Conservation (phyloP, 2,113 vertebrate genomes). For the Oceanodroma tethys region DNA sequence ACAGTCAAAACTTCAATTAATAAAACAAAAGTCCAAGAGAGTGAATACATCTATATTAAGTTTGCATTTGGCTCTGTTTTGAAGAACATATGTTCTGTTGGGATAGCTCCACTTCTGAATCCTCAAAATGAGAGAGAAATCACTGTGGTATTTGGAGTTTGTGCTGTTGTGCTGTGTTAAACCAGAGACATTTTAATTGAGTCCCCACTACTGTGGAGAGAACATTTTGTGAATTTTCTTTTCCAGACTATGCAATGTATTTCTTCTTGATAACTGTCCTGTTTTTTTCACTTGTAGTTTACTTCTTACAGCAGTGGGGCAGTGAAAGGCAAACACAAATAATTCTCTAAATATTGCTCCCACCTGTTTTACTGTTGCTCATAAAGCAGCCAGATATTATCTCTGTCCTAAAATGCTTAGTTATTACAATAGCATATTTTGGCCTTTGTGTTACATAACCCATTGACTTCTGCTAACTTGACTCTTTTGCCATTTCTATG, state of each 20-base stretch:
- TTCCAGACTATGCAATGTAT: not conserved
- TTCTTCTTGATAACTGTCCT: not conserved
- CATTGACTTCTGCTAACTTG: not conserved
- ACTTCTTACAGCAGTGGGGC: not conserved
- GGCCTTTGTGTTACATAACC: not conserved
- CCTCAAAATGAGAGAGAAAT: not conserved
- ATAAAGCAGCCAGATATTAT: not conserved
- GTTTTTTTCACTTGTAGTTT: not conserved
- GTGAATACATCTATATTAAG: not conserved
- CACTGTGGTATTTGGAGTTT: not conserved
- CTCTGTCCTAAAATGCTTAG: not conserved
- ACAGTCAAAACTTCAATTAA: not conserved
- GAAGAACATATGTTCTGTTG: not conserved
- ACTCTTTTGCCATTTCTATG: not conserved
- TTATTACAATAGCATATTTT: not conserved
- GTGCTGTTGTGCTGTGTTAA: not conserved
- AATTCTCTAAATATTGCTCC: not conserved
- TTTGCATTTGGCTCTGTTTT: not conserved
- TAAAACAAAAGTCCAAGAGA: not conserved
- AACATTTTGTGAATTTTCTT: not conserved
- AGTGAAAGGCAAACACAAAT: not conserved
- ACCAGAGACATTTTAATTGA: not conserved
- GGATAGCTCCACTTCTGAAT: not conserved
- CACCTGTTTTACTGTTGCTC: not conserved
- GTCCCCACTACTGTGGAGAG: not conserved